Percentiles rank a stretch among this genome's conserved stretches.
Conservation (phyloP, 2,113 vertebrate genomes). For the Strix aluco region DNA sequence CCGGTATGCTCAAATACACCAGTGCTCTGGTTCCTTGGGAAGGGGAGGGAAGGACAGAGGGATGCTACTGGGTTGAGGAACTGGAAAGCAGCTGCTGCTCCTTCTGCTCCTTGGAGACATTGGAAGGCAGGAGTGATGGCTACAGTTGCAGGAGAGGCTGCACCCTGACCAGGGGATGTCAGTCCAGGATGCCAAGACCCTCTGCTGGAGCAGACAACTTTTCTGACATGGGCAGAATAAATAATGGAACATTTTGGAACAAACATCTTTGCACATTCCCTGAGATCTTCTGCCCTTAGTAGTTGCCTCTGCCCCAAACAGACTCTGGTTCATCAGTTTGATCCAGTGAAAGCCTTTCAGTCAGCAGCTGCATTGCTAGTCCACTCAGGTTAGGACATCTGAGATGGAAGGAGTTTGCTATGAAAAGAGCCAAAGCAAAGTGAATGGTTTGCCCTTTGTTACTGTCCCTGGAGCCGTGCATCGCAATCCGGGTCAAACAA, state of each 20-base stretch:
- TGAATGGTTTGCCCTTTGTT: neutral
- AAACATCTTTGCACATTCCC: neutral
- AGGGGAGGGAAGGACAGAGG: neutral
- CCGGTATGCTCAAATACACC: fast-evolving
- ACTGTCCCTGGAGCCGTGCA: neutral
- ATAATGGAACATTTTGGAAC: neutral
- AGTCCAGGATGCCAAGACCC: neutral
- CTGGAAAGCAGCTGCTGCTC: neutral
- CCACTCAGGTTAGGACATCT: neutral
- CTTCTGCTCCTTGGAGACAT: neutral
- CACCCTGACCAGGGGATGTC: neutral
- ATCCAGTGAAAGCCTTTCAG: neutral
- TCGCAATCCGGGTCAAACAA: neutral
- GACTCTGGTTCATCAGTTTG: neutral
- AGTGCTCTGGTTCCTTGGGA: neutral
- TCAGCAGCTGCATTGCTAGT: neutral
- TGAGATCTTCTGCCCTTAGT: neutral
- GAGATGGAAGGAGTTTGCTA: neutral
- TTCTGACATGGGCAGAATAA: neutral
- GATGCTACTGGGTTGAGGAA: neutral
- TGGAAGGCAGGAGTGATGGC: neutral
- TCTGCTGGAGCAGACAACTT: neutral
- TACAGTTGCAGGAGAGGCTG: neutral
- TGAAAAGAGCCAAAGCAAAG: neutral
- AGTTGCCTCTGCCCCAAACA: neutral